Evolutionary conservation across 2,888 invertebrate species (phyloP), one percentile per base, ranked within the genome.

Genomic region (Carterocephalus palaemon): DNA sequence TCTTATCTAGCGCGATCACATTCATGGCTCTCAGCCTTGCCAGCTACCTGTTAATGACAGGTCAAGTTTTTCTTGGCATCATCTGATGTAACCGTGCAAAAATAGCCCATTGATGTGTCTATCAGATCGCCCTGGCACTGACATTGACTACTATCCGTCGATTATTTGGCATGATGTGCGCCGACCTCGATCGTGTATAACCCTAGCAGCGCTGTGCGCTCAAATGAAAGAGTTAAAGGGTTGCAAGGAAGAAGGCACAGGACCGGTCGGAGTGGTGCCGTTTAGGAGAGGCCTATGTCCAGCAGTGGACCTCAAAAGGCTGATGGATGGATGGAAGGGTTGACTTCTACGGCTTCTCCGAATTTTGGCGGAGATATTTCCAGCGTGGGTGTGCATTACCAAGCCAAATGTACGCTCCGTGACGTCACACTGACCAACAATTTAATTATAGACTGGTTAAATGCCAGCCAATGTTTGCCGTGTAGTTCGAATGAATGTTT

Each of bases 401-500:
- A 59, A 62, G 74, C 71, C 73, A 78, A 79, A 68, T 60, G 51
- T 63, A 57, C 61, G 61, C 64, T 66, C 36, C 15, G 43, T 66
- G 71, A 70, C 75, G 74, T 70, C 57, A 57, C 62, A 48, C 52
- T 59, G 64, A 67, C 62, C 64, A 65, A 60, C 53, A 45, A 54
- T 74, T 68, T 83, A 84, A 77, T 75, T 77, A 76, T 85, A 84
- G 75, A 66, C 53, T 64, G 58, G 68, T 75, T 75, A 81, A 83
- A 84, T 84, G 82, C 78, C 81, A 83, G 71, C 67, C 67, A 60
- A 67, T 69, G 73, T 79, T 73, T 70, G 70, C 67, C 57, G 67
- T 61, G 60, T 64, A 57, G 58, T 59, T 63, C 56, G 55, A 66
- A 69, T 71, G 69, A 72, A 71, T 71, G 64, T 66, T 68, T 38